Base-by-base conservation (phyloP, 2,888 invertebrate species). In the Agrotis segetum region DNA sequence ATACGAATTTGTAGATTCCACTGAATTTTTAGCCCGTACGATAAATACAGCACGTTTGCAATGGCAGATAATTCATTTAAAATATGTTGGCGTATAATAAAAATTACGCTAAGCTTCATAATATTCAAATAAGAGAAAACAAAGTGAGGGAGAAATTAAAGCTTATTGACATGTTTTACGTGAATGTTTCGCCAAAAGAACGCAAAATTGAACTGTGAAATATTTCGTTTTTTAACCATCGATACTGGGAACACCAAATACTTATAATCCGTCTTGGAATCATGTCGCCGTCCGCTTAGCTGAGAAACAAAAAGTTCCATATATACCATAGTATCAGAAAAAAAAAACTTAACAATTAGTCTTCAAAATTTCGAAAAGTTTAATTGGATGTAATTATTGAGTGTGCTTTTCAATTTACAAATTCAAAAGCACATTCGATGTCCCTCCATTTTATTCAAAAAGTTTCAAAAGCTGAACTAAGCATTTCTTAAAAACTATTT, bases 211-310 rank as follows among this genome's bases (percentile, higher is more conserved):
- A n/a, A 55, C 16, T 34, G 16, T 29, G 29, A 58, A n/a, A 13
- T 60, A 55, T 47, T 47, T 80, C 62, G 50, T 62, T 24, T 24
- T 24, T 24, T 24, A 65, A 62, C 29, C 77, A 83, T 82, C 62
- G 69, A 71, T 61, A 74, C 55, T n/a, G 73, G 64, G 59, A 70
- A 62, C 73, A 84, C 67, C 56, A 73, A 40, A 40, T 40, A n/a
- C n/a, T n/a, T n/a, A 62, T 59, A 67, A 70, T 81, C 83, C 85
- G 85, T 85, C 85, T 77, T 82, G 2, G 13, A 76, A 74, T 63
- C 67, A 71, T 68, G 63, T 67, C 74, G 70, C 84, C 84, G 84
- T 85, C 85, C 85, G 74, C 81, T 68, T 81, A 53, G 65, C 56
- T 17, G 46, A 70, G 49, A 40, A 71, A 71, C 59, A 53, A 14